These are phyloP conservation scores for Lottia gigantea DNA, from an alignment of 2,888 invertebrate genomes.

Conservation along the genomic window DNA sequence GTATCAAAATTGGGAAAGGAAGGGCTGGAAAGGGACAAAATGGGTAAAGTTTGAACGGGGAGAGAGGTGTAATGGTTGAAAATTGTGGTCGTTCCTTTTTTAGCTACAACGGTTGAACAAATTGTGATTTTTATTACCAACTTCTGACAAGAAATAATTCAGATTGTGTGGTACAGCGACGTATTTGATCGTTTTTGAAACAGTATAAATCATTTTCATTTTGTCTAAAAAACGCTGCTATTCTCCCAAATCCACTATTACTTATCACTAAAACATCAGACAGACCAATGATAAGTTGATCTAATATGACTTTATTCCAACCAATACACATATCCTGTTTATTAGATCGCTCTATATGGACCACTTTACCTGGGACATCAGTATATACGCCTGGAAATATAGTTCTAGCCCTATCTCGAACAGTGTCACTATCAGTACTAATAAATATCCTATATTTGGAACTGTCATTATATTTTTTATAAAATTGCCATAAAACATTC, in stretches of 20 bases:
- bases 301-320: slow-evolving; percentile 27
- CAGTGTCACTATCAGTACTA: slow-evolving; percentile 36
- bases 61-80: too few species aligned
- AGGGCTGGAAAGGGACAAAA: too few species aligned
- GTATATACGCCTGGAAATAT: slow-evolving; percentile 29
- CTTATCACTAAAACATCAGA: slow-evolving; percentile 32
- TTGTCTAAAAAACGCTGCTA: slow-evolving; percentile 25
- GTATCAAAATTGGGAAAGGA: too few species aligned
- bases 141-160: neutral
- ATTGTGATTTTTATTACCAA: too few species aligned
- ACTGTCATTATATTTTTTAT: slow-evolving; percentile 31
- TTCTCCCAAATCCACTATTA: slow-evolving; percentile 29
- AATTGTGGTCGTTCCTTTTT: too few species aligned
- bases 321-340: slow-evolving; percentile 26
- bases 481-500: slow-evolving; percentile 35
- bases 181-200: slow-evolving; percentile 15
- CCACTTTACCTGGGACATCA: slow-evolving; percentile 35
- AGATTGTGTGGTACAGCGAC: slow-evolving; percentile 9
- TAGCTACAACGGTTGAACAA: too few species aligned
- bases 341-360: slow-evolving; percentile 32
- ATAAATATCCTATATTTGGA: slow-evolving; percentile 35
- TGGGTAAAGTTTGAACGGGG: too few species aligned
- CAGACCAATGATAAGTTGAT: slow-evolving; percentile 23
- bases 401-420: slow-evolving; percentile 30
- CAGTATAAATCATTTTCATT: slow-evolving; percentile 22